phyloP scores from a whole-genome alignment of 2,797 vertebrate genomes.

The Poeciliopsis turneri region DNA sequence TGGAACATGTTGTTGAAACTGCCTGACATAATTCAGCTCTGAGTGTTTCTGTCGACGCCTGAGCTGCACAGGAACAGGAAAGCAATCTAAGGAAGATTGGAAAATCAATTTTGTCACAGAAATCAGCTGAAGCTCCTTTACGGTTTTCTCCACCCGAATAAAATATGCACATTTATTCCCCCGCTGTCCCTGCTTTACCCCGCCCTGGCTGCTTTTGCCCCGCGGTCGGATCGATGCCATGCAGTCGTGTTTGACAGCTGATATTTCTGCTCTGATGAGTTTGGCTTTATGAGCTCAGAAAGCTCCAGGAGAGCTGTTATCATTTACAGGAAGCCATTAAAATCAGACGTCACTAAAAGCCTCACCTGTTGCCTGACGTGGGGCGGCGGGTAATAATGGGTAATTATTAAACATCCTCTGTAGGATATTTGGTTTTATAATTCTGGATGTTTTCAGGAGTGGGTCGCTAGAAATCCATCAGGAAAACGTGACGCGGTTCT shows the following conservation, averaged over 20 bases:
- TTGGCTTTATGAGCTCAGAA: slow-evolving; percentile 39
- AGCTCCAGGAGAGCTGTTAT: slow-evolving; percentile 8
- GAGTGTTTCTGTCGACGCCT: slow-evolving; percentile 58
- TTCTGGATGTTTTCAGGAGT: not conserved
- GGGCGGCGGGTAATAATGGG: not conserved
- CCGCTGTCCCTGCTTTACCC: slow-evolving; percentile 27
- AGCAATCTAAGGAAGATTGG: slow-evolving; percentile 72
- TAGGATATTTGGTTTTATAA: not conserved
- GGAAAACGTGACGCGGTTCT: not conserved
- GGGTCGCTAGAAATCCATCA: not conserved
- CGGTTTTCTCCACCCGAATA: slow-evolving; percentile 12
- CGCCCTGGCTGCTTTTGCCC: too few relatives aligned
- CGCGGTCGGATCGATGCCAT: slow-evolving; percentile 53
- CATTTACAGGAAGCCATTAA: slow-evolving; percentile 11
- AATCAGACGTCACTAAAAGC: not conserved
- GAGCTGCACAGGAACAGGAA: slow-evolving; percentile 59
- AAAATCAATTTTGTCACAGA: slow-evolving; percentile 84
- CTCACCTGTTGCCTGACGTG: not conserved
- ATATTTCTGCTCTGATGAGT: slow-evolving; percentile 32
- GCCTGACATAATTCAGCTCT: slow-evolving; percentile 37
- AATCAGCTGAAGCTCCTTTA: slow-evolving; percentile 71
- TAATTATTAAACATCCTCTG: not conserved
- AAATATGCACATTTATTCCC: slow-evolving; percentile 72
- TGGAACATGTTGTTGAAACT: slow-evolving; percentile 23
- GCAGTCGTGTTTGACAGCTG: slow-evolving; percentile 59